Conservation (phyloP, 2,797 vertebrate species). For the Nyctalus aviator region DNA sequence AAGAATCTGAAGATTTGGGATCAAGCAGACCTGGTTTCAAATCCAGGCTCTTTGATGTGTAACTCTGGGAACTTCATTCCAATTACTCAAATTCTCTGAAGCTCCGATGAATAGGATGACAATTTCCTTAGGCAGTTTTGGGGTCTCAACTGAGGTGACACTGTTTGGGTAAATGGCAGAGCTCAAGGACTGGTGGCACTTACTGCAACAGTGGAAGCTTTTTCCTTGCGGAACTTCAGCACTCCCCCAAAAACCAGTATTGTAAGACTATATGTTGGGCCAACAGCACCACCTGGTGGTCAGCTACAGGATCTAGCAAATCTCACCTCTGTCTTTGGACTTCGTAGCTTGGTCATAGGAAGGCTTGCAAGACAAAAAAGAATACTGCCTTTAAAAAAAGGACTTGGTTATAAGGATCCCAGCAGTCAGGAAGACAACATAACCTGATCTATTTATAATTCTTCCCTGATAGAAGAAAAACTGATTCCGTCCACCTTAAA, state of each 20-base stretch:
- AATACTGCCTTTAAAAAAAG: not conserved
- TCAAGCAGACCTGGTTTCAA: not conserved
- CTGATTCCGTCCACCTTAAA: not conserved
- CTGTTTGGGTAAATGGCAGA: conserved; percentile 4
- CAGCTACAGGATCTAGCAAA: not conserved
- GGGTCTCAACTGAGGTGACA: not conserved
- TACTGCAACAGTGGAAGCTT: not conserved
- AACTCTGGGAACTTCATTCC: not conserved
- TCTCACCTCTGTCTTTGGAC: not conserved
- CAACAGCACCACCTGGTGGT: conserved; percentile 84
- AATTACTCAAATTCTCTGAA: not conserved
- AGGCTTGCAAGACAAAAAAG: not conserved
- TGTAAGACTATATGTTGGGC: conserved; percentile 45
- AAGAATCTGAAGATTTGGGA: not conserved
- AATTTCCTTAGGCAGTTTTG: not conserved
- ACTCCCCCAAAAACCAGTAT: fast-evolving
- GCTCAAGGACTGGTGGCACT: not conserved
- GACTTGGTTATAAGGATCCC: not conserved
- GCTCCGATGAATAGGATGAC: not conserved
- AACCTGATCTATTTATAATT: not conserved
- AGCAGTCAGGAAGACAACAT: not conserved
- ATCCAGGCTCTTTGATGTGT: not conserved
- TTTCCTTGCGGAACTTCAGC: not conserved
- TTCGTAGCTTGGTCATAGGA: not conserved
- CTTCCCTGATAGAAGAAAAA: not conserved